Base-by-base conservation (phyloP, 2,113 vertebrate genomes). In the Paradoxurus hermaphroditus region DNA sequence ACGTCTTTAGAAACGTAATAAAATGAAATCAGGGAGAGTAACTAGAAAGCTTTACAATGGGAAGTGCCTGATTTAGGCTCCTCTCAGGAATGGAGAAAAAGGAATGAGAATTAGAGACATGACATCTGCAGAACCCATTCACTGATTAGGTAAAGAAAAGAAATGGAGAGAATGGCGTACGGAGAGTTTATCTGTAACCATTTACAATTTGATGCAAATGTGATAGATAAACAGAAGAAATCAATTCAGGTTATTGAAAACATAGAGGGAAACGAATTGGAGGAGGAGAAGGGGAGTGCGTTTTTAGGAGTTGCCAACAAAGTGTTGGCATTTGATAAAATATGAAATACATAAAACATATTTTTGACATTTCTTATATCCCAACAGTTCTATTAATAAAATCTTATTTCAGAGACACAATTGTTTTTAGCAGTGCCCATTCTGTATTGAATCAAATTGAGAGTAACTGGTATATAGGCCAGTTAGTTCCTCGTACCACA, bases 11-110 rank as follows among this genome's bases (percentile, higher is more conserved):
- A 56, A 73, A 79, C 3, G 0, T 18, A 10, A n/a, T 73, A 13
- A n/a, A 62, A 41, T 49, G 7, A 53, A 63, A 36, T 19, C 7
- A 62, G 6, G 21, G 23, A 36, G 16, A 86, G 62, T 3, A 51
- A 0, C 23, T 3, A 27, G 4, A 29, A 49, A 19, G 6, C 1
- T 70, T 4, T 56, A 23, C 5, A 36, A 11, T 0, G 1, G 4
- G 6, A 77, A 62, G 8, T 15, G 0, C 0, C 23, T 29, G 3
- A 29, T 19, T 4, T 14, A 39, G 3, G 2, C 21, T 81, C 25
- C 49, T 73, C 4, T 21, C 11, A 41, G 44, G 46, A 56, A 36
- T 31, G 2, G 10, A 84, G 19, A 65, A 2, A 59, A 72, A 84
- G 3, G 44, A 2, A 31, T 2, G 14, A 41, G 83, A 91, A 72